A percentile compares a stretch with the other conserved stretches of the same genome.
phyloP scores from a whole-genome alignment of 2,797 vertebrate genomes.

The Thaleichthys pacificus region DNA sequence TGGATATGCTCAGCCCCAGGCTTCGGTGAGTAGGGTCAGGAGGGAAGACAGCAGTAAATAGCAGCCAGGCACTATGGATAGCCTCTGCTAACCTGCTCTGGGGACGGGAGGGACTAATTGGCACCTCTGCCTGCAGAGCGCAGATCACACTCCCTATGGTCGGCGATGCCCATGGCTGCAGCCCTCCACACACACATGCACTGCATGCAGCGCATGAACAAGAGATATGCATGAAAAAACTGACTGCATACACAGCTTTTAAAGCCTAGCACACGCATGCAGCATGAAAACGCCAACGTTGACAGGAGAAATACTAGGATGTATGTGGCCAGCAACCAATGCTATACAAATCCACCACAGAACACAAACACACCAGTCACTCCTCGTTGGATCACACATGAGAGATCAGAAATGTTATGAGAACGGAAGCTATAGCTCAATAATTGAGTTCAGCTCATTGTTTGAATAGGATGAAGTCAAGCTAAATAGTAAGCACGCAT shows the following conservation, averaged over 20 bases:
- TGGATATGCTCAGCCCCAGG: constrained; percentile 8
- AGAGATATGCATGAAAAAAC: no score
- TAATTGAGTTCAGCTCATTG: no score
- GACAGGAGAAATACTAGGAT: no score
- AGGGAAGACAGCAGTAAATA: constrained; percentile 24
- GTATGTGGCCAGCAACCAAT: no score
- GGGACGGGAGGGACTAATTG: constrained; percentile 36
- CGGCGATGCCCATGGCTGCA: not conserved
- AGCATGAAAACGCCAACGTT: not conserved
- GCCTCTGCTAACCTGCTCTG: constrained; percentile 10
- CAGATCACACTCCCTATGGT: not conserved
- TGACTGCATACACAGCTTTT: not conserved
- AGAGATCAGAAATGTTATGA: no score
- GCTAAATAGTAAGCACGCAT: not conserved
- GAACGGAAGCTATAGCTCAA: not conserved
- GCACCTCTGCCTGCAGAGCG: constrained; percentile 13
- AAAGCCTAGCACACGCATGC: not conserved
- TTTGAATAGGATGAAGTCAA: no score
- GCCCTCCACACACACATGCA: not conserved
- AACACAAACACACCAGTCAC: no score
- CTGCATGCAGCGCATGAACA: not conserved
- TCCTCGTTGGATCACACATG: no score
- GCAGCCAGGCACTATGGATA: constrained; percentile 24
- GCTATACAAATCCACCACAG: no score
- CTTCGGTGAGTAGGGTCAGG: constrained; percentile 6